Evolutionary conservation across 2,113 vertebrate species (phyloP), one percentile per base, ranked within the genome.

Genomic region (Labrus mixtus): DNA sequence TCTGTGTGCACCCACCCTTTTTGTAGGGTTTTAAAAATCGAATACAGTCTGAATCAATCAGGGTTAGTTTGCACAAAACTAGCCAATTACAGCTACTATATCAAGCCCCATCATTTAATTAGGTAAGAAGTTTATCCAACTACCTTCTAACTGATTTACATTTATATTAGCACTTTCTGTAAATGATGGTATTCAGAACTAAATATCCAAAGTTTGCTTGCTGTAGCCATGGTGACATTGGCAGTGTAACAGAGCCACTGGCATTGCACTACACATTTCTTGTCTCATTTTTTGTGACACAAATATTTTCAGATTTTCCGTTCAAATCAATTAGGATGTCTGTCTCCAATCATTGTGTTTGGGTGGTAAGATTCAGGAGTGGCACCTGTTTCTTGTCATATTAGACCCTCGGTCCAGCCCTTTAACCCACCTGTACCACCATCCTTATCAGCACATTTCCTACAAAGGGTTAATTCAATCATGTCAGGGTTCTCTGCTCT

Each of bases 391-490:
- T 82, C 86, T 80, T 83, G 78, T 89, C 84, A 86, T 50, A 72
- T 0, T 3, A 68, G 68, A 53, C 73, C 71, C 82, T 82, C 71
- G 79, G 43, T 79, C 48, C 58, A 83, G 68, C 74, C 84, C 78
- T 91, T 86, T 90, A 90, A 81, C 72, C 84, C 78, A 74, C 65
- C 79, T 73, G 68, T 53, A 81, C 85, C 63, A 58, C 82, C 67
- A 79, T 91, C 87, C 89, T 92, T 90, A 93, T 92, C 89, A 88
- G 89, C 81, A 82, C 83, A 58, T 88, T 91, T 87, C 87, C 91
- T 90, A 92, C 92, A 96, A 97, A 64, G 96, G 96, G 97, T 98
- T 98, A 98, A 98, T 97, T 97, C 97, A 96, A 96, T 97, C 96
- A 97, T 96, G 93, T 94, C 84, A 90, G 88, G 85, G 96, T 95